Conservation (phyloP, 2,113 vertebrate species). For the Bostrychus sinensis region DNA sequence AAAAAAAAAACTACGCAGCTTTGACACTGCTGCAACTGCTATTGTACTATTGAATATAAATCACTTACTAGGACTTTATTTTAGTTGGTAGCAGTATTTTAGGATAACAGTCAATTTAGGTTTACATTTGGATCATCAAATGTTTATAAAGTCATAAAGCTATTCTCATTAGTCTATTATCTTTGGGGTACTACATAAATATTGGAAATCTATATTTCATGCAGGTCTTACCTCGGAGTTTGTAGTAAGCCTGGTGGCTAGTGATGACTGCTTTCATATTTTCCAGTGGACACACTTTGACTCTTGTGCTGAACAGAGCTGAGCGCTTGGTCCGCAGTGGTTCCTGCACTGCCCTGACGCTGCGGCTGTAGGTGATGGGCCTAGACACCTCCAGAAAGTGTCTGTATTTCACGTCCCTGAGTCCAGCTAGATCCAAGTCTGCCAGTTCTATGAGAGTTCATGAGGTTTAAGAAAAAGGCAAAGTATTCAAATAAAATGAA, state of each 20-base stretch:
- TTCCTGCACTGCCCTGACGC: conserved; percentile 76
- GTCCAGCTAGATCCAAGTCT: conserved; percentile 66
- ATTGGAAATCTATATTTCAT: background rate
- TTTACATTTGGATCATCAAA: too few relatives aligned
- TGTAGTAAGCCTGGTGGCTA: conserved; percentile 91
- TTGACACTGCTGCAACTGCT: conserved; percentile 31
- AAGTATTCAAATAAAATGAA: background rate
- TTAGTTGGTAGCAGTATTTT: too few relatives aligned
- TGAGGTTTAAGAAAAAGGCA: conserved; percentile 31
- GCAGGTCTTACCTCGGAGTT: conserved; percentile 85
- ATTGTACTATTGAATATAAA: conserved; percentile 19
- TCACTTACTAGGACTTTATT: too few relatives aligned
- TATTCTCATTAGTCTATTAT: too few relatives aligned
- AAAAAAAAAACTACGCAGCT: conserved; percentile 49
- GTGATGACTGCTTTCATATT: conserved; percentile 86
- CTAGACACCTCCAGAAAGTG: conserved; percentile 79
- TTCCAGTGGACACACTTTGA: conserved; percentile 91
- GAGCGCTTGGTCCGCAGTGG: conserved; percentile 86
- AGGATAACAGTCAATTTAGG: too few relatives aligned
- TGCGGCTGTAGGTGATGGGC: conserved; percentile 71
- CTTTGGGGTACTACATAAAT: too few relatives aligned
- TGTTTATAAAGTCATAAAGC: too few relatives aligned
- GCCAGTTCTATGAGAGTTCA: conserved; percentile 47
- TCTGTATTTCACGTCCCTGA: conserved; percentile 80
- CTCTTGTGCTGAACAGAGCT: conserved; percentile 80